Conservation (phyloP, 2,888 invertebrate species). For the Drosophila glabriapex region DNA sequence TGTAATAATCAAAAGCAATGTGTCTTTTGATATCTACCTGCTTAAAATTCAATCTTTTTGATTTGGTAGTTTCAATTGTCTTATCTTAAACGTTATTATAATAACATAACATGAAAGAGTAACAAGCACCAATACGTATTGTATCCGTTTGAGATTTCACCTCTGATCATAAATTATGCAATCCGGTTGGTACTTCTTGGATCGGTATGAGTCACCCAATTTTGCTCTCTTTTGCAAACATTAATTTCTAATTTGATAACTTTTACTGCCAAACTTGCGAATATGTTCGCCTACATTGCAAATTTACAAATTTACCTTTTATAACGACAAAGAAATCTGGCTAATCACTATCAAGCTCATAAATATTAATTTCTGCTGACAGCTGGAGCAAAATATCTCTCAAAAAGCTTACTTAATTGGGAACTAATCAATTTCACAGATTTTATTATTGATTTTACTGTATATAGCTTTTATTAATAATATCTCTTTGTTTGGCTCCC, state of each 20-base stretch:
- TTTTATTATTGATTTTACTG: background rate
- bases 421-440: constrained; percentile 5
- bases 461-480: constrained; percentile 3
- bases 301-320: constrained; percentile 2
- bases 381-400: background rate
- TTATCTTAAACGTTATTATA: background rate
- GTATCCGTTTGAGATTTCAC: constrained; percentile 4
- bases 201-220: background rate
- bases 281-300: constrained; percentile 3
- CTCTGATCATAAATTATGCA: constrained; percentile 9
- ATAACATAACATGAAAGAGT: background rate
- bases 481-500: constrained; percentile 2
- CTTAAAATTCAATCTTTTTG: background rate
- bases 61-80: no score
- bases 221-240: background rate
- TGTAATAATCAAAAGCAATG: background rate
- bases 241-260: background rate
- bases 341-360: constrained; percentile 9
- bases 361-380: constrained; percentile 23
- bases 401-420: constrained; percentile 4
- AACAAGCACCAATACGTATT: background rate
- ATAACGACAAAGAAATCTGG: background rate
- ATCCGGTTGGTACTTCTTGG: background rate
- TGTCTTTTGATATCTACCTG: background rate
- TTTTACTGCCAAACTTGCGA: constrained; percentile 5